Conservation (phyloP, 2,888 invertebrate species). For the Teleiodes luculella region DNA sequence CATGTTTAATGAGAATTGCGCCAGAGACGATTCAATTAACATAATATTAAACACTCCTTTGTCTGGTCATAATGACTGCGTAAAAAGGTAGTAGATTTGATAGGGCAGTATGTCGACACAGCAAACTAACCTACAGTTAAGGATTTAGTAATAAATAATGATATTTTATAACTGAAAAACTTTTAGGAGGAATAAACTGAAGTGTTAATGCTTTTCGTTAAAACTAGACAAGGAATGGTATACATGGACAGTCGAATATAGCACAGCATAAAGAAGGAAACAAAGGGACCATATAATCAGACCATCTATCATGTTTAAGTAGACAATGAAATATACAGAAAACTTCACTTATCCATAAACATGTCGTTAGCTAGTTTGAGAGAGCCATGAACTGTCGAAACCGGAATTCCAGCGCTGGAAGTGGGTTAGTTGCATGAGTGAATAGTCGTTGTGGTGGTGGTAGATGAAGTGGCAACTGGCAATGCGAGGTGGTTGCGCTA, state of each 20-base stretch:
- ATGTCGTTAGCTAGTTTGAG: background rate
- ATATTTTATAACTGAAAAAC: no score
- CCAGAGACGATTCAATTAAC: background rate
- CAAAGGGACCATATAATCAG: no score
- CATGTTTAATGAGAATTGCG: background rate
- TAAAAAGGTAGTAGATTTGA: background rate
- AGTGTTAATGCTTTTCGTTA: no score
- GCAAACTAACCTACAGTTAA: no score
- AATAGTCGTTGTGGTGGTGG: slow-evolving; percentile 42
- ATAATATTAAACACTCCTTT: background rate
- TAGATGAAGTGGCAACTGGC: slow-evolving; percentile 61
- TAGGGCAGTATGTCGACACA: background rate
- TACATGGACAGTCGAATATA: no score
- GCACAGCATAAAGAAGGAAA: no score
- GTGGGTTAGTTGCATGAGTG: slow-evolving; percentile 45
- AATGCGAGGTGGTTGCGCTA: slow-evolving; percentile 63
- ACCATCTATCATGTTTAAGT: background rate
- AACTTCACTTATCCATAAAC: background rate
- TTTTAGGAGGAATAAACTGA: no score
- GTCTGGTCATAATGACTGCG: background rate
- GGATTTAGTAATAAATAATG: no score
- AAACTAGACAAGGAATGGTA: no score
- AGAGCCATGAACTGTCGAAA: slow-evolving; percentile 1
- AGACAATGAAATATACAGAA: background rate
- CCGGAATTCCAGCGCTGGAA: slow-evolving; percentile 21